Evolutionary conservation across 2,797 vertebrate genomes (phyloP).

Genomic region (Naso thynnoides): DNA sequence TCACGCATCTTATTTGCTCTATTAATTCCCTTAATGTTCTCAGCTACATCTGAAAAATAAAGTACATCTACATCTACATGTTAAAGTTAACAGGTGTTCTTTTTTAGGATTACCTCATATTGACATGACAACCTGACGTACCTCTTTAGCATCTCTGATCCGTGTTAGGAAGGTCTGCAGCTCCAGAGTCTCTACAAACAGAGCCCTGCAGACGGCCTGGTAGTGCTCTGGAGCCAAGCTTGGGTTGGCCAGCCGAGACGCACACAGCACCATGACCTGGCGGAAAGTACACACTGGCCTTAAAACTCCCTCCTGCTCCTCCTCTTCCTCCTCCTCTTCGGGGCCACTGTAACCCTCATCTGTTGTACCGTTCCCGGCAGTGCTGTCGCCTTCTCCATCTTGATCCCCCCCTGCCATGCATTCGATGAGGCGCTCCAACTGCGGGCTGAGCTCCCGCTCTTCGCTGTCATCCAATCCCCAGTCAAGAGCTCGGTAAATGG

Average conservation of each 20-base stretch:
- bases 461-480: slow-evolving; percentile 96
- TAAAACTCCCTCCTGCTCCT: slow-evolving; percentile 82
- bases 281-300: slow-evolving; percentile 85
- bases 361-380: slow-evolving; percentile 55
- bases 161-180: slow-evolving; percentile 93
- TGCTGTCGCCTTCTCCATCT: slow-evolving; percentile 49
- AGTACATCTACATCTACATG: too few relatives aligned
- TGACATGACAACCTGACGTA: slow-evolving; percentile 59
- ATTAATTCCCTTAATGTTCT: neutral
- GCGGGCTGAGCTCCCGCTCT: slow-evolving; percentile 93
- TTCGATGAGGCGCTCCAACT: slow-evolving; percentile 94
- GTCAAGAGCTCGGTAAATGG: slow-evolving; percentile 95
- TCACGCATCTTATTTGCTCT: neutral
- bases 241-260: slow-evolving; percentile 86
- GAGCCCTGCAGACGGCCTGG: slow-evolving; percentile 94
- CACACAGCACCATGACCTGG: slow-evolving; percentile 90
- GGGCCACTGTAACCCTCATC: slow-evolving; percentile 95
- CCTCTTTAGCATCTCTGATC: slow-evolving; percentile 94
- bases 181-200: slow-evolving; percentile 94
- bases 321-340: slow-evolving; percentile 90
- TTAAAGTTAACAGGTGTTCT: neutral
- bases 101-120: too few relatives aligned
- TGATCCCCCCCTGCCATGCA: slow-evolving; percentile 89
- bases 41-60: neutral
- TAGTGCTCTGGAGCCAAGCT: slow-evolving; percentile 89